Evolutionary conservation across 2,888 invertebrate species (phyloP).

Genomic region (Ditylenchus weischeri): DNA sequence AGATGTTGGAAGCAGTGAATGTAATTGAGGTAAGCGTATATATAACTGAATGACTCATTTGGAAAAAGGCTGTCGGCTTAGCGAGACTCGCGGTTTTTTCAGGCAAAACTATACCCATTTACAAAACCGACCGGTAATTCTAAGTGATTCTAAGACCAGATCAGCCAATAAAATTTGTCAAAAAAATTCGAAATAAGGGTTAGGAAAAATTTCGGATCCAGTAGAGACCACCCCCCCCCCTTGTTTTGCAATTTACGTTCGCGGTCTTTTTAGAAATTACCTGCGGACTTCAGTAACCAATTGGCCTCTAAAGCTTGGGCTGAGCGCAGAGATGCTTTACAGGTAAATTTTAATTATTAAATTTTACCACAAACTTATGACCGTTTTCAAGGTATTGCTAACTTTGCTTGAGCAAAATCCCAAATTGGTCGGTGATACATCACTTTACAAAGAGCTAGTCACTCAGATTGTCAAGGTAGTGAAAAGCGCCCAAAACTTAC

Average conservation of each 20-base stretch:
- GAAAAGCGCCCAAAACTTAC: background rate
- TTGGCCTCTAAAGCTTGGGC: constrained; percentile 90
- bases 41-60: too few relatives aligned
- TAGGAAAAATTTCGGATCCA: too few relatives aligned
- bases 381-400: background rate
- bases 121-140: too few relatives aligned
- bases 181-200: too few relatives aligned
- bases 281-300: constrained; percentile 91
- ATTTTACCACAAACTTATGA: background rate
- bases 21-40: constrained; percentile 68
- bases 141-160: too few relatives aligned
- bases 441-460: constrained; percentile 1
- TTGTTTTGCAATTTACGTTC: too few relatives aligned
- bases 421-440: background rate
- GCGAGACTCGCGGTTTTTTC: too few relatives aligned
- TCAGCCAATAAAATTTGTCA: too few relatives aligned
- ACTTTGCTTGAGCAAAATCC: constrained; percentile 1
- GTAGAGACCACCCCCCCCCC: too few relatives aligned
- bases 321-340: constrained; percentile 86
- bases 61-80: too few relatives aligned
- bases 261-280: constrained; percentile 67
- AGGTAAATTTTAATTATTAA: constrained; percentile 60
- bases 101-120: too few relatives aligned
- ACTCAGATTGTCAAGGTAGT: constrained; percentile 4
- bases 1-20: constrained; percentile 85